phyloP scores from a whole-genome alignment of 1,140 invertebrate species.

The Glossosoma conforme region DNA sequence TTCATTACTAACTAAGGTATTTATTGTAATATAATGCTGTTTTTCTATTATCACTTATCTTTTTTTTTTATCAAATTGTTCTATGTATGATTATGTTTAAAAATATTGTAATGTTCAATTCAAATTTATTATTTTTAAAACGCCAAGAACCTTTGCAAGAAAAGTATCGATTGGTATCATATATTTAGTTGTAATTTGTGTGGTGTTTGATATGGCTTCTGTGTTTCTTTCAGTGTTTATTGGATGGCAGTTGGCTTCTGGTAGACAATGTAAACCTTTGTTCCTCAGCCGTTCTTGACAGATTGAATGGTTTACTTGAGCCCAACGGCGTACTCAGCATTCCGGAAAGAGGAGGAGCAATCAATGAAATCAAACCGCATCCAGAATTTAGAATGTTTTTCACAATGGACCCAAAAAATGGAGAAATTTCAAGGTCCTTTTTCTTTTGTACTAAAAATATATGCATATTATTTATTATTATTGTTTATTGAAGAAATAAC shows the following conservation, averaged over 20 bases:
- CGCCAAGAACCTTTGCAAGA: no score
- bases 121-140: no score
- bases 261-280: conserved; percentile 98
- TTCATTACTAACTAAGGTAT: conserved; percentile 82
- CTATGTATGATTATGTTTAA: no score
- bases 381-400: conserved; percentile 91
- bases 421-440: conserved; percentile 81
- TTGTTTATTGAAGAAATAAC: no score
- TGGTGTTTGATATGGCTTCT: conserved; percentile 31
- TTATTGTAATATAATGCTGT: no score
- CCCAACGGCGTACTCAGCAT: conserved; percentile 84
- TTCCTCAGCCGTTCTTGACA: conserved; percentile 92
- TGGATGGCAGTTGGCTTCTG: conserved; percentile 84
- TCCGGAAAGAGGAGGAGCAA: conserved; percentile 79
- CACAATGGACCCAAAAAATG: conserved; percentile 90
- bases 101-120: no score
- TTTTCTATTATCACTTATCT: conserved; percentile 1
- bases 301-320: conserved; percentile 93
- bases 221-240: conserved; percentile 57
- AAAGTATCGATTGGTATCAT: no score
- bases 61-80: conserved; percentile 1
- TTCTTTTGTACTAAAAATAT: no score
- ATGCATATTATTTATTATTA: no score
- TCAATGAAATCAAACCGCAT: conserved; percentile 80
- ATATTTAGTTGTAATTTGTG: no score